Evolutionary conservation across 2,113 vertebrate species (phyloP), one percentile per base, ranked within the genome.

Genomic region (Neogobius melanostomus): DNA sequence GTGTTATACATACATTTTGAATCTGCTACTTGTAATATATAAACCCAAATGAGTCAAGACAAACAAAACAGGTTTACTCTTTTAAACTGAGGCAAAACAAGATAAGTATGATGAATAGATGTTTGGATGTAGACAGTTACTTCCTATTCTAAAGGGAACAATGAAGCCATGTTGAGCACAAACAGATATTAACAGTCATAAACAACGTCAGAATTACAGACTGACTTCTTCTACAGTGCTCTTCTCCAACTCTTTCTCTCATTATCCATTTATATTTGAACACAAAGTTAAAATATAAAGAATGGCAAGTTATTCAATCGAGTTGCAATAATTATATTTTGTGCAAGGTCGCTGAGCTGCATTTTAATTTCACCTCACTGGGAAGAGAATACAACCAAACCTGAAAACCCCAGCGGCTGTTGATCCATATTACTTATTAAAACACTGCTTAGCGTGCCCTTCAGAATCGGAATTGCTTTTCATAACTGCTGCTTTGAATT

Each of bases 401-500:
- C 17, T 64, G 14, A 45, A 69, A 54, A 70, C 45, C 69, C 73
- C 64, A 53, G 49, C n/a, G 56, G 70, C 71, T 64, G 64, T 75
- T 79, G 73, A 71, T 75, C 62, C 49, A 51, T 72, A 75, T 71
- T 64, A 74, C 16, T 79, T 73, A 71, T 68, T 79, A 79, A 73
- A 82, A 66, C 70, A 72, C 14, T 57, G 60, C 49, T 72, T 21
- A 79, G 64, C 67, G 65, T 66, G 64, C 54, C 67, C 64, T 80
- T 72, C 71, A 74, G 67, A 80, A 53, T 64, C 49, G 56, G 61
- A 75, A 82, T 8, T 49, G 53, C 17, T 61, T 57, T 72, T 21
- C 66, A n/a, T 56, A 79, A 77, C 56, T 69, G 61, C 36, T 49
- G 74, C 6, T n/a, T 82, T 51, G 72, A 81, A 79, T 82, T 72